Evolutionary conservation across 2,113 vertebrate genomes (phyloP), one percentile per base, ranked within the genome.

Genomic region (Colinus virginianus): DNA sequence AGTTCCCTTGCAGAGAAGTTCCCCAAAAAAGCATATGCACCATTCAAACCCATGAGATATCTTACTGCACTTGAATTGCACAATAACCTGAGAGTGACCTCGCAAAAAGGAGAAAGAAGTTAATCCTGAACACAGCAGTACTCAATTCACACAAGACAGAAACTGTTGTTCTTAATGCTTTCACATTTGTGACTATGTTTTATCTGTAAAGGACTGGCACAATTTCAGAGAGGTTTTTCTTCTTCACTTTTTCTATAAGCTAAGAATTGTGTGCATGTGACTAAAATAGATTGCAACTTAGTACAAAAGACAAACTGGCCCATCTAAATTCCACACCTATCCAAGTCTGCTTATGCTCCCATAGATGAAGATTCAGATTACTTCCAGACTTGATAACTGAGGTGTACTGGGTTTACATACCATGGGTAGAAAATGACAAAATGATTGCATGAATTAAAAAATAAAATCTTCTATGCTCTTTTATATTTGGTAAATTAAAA

Each of bases 1-100:
- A 18, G 19, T 45, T 62, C 22, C 6, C 15, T 74, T 28, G 13
- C n/a, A 79, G 6, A 67, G 59, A 84, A 72, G 3, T 2, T 61
- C 30, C 25, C 10, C 10, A 6, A 20, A 42, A 74, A 20, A 16
- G 0, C 3, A 2, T 1, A 0, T 6, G 10, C 25, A 38, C 15
- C 19, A 4, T 67, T 62, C 26, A 68, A 7, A 43, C 3, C 8
- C 11, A 17, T 22, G 36, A 53, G 28, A 28, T 75, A 11, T 59
- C 23, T 19, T n/a, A 5, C 26, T 43, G 17, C 2, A 5, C 17
- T 74, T 56, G 58, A 5, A 13, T 49, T 62, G n/a, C n/a, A 30
- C 20, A 38, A 34, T 46, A 46, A 32, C 3, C 43, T 36, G 6
- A 71, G 7, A 45, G 19, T 14, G 25, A 25, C 25, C 17, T 38